phyloP scores from a whole-genome alignment of 2,113 vertebrate genomes.

The Nothobranchius furzeri region DNA sequence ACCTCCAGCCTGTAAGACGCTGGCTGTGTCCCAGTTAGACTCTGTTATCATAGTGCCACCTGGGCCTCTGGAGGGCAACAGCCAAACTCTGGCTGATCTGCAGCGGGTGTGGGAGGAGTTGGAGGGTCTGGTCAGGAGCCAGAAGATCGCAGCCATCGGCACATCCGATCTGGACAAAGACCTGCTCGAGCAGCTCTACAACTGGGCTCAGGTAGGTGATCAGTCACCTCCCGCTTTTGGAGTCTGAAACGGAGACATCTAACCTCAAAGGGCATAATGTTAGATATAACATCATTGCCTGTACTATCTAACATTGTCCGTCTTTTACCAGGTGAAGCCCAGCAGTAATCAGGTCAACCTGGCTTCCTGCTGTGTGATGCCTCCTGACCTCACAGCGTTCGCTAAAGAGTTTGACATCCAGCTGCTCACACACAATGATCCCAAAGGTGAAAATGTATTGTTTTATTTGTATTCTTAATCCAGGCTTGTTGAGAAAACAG shows the following conservation, averaged over 20 bases:
- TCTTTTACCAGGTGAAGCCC: conserved; percentile 87
- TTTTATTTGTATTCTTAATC: too few species aligned
- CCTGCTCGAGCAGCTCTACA: conserved; percentile 91
- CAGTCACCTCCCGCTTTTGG: not conserved
- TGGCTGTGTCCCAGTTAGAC: conserved; percentile 92
- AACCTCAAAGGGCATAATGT: too few species aligned
- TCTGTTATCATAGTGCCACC: conserved; percentile 94
- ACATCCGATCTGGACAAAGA: conserved; percentile 96
- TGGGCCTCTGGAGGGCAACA: conserved; percentile 81
- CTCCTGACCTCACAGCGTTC: conserved; percentile 95
- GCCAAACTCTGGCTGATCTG: conserved; percentile 86
- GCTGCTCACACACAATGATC: conserved; percentile 95
- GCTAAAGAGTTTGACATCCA: conserved; percentile 97
- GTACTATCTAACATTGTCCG: not conserved
- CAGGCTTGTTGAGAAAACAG: not conserved
- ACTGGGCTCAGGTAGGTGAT: conserved; percentile 90
- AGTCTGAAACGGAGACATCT: not conserved
- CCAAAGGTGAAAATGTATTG: conserved; percentile 84
- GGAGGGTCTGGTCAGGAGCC: conserved; percentile 87
- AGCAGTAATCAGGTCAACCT: conserved; percentile 98
- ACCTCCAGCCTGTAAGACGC: conserved; percentile 83
- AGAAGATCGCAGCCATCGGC: conserved; percentile 90
- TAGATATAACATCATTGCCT: too few species aligned
- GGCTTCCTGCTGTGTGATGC: conserved; percentile 99
- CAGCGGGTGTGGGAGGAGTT: conserved; percentile 93